Evolutionary conservation across 2,888 invertebrate genomes (phyloP).

Genomic region (Crepidodera aurea): DNA sequence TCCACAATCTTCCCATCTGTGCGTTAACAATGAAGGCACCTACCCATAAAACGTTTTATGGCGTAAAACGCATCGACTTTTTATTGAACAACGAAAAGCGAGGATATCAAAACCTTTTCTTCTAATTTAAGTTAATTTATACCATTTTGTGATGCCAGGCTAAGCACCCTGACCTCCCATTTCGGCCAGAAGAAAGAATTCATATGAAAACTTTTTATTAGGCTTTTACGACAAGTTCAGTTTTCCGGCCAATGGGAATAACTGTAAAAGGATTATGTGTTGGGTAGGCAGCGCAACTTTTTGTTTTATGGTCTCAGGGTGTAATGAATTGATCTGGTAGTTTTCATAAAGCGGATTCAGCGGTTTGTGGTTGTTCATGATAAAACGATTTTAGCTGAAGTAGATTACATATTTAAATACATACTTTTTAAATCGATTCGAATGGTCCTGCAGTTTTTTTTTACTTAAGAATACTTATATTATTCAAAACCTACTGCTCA

Average conservation of each 20-base stretch:
- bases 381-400: no score
- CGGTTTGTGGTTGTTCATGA: neutral
- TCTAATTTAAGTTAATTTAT: slow-evolving; percentile 10
- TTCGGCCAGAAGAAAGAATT: slow-evolving; percentile 10
- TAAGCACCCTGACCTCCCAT: neutral
- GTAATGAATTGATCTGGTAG: slow-evolving; percentile 14
- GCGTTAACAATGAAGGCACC: neutral
- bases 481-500: no score
- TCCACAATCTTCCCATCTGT: neutral
- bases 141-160: slow-evolving; percentile 1
- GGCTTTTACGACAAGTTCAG: slow-evolving; percentile 14
- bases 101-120: slow-evolving; percentile 1
- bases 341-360: slow-evolving; percentile 2
- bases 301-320: neutral
- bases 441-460: no score
- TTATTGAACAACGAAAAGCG: neutral
- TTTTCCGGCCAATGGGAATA: slow-evolving; percentile 18
- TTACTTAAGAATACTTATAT: no score
- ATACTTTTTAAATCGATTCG: no score
- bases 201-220: slow-evolving; percentile 23
- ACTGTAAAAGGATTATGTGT: slow-evolving; percentile 22
- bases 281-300: slow-evolving; percentile 13
- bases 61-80: neutral
- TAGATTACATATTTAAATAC: no score
- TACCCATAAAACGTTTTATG: neutral